Evolutionary conservation across 2,113 vertebrate genomes (phyloP).

Genomic region (Platichthys stellatus): DNA sequence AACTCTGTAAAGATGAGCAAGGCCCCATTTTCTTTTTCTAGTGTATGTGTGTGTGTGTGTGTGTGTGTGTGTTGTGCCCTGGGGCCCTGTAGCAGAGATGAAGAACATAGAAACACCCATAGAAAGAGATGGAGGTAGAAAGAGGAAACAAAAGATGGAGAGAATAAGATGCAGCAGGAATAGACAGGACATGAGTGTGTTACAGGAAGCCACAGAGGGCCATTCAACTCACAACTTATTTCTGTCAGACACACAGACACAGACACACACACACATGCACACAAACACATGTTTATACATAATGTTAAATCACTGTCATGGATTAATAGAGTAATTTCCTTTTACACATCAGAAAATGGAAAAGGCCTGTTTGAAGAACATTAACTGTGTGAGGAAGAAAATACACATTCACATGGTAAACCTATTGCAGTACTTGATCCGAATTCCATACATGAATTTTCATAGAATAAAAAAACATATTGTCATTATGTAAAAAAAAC

Average conservation of each 20-base stretch:
- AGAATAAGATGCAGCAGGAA: conserved; percentile 18
- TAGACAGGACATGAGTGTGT: conserved; percentile 4
- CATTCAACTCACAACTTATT: conserved; percentile 6
- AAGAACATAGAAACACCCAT: conserved; percentile 37
- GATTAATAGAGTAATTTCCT: conserved; percentile 11
- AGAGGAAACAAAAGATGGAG: conserved; percentile 27
- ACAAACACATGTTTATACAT: not conserved
- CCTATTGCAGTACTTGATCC: not conserved
- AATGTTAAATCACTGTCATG: not conserved
- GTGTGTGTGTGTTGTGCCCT: conserved; percentile 27
- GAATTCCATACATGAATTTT: not conserved
- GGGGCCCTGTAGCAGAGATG: conserved; percentile 39
- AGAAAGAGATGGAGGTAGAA: conserved; percentile 51
- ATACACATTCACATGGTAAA: not conserved
- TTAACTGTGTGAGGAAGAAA: not conserved
- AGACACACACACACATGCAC: not conserved
- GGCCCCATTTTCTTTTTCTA: not conserved
- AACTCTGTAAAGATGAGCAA: conserved; percentile 4
- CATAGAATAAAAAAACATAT: not conserved
- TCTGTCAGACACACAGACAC: conserved; percentile 11
- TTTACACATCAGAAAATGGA: not conserved
- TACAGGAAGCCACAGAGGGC: conserved; percentile 15
- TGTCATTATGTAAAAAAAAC: not conserved
- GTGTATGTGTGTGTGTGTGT: conserved; percentile 8
- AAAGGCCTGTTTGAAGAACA: conserved; percentile 10